phyloP scores from a whole-genome alignment of 2,888 invertebrate species.

The Taenaris catops region DNA sequence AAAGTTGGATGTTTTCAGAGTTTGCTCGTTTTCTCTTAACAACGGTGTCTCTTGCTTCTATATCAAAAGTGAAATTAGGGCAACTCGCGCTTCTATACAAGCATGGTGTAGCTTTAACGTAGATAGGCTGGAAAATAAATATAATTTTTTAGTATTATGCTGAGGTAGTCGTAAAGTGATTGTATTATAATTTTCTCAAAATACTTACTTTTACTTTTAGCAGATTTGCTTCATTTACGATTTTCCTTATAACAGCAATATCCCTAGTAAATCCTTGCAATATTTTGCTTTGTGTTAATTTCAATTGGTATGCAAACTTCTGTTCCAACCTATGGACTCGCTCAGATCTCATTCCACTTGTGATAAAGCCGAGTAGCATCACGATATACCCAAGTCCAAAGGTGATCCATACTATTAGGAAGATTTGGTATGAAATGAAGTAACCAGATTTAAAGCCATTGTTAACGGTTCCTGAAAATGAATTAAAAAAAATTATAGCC shows the following conservation, averaged over 20 bases:
- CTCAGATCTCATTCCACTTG: conserved; percentile 87
- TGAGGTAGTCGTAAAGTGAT: too few relatives aligned
- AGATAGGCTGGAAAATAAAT: conserved; percentile 82
- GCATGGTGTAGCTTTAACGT: conserved; percentile 79
- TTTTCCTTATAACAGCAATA: conserved; percentile 84
- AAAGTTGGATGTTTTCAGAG: conserved; percentile 80
- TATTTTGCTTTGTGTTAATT: conserved; percentile 88
- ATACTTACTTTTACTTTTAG: conserved; percentile 86
- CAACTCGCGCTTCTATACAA: conserved; percentile 82
- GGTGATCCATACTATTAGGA: conserved; percentile 93
- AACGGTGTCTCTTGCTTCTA: conserved; percentile 66
- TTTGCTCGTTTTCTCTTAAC: conserved; percentile 81
- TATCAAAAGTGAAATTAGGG: conserved; percentile 85
- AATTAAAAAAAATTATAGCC: not conserved
- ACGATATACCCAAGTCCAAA: conserved; percentile 94
- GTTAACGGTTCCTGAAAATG: conserved; percentile 64
- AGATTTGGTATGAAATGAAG: conserved; percentile 87
- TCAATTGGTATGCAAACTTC: conserved; percentile 87
- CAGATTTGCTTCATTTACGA: conserved; percentile 90
- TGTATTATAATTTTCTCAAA: too few relatives aligned
- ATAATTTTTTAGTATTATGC: too few relatives aligned
- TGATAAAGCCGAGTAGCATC: conserved; percentile 93
- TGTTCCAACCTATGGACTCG: conserved; percentile 86
- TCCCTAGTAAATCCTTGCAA: conserved; percentile 88
- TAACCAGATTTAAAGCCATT: conserved; percentile 79